These are phyloP conservation scores for Dermatemys mawii DNA, from an alignment of 2,113 vertebrate species.

Conservation along the genomic window DNA sequence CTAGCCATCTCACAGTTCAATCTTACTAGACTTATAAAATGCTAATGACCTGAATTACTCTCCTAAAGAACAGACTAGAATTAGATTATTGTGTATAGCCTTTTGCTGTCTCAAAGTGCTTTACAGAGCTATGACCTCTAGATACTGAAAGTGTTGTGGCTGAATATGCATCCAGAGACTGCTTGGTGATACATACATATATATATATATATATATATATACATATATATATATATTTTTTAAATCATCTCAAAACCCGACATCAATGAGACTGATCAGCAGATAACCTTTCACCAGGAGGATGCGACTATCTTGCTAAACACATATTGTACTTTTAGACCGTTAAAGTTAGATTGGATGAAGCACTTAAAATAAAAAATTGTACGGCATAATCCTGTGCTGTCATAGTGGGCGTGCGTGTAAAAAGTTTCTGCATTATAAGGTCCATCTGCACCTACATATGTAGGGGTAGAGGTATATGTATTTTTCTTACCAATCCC, in stretches of 20 bases:
- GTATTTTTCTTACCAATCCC: neutral
- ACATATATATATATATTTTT: too few species aligned
- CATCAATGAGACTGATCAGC: neutral
- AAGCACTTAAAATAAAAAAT: neutral
- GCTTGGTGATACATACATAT: neutral
- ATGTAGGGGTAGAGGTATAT: neutral
- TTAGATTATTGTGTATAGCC: too few species aligned
- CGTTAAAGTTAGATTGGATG: neutral
- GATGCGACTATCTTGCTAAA: neutral
- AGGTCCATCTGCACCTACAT: neutral
- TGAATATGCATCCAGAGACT: neutral
- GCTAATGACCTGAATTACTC: conserved; percentile 16
- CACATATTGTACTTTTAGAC: neutral
- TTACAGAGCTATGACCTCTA: neutral
- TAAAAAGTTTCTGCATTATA: neutral
- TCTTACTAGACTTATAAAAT: conserved; percentile 48
- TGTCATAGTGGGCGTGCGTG: neutral
- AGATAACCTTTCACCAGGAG: neutral
- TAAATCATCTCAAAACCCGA: neutral
- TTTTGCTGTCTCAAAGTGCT: neutral
- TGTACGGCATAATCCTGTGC: neutral
- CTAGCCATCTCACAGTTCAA: neutral
- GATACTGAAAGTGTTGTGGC: neutral
- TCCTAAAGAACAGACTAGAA: neutral
- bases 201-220: too few species aligned